Evolutionary conservation across 2,888 invertebrate species (phyloP), one percentile per base, ranked within the genome.

Genomic region (Escarpia spicata): DNA sequence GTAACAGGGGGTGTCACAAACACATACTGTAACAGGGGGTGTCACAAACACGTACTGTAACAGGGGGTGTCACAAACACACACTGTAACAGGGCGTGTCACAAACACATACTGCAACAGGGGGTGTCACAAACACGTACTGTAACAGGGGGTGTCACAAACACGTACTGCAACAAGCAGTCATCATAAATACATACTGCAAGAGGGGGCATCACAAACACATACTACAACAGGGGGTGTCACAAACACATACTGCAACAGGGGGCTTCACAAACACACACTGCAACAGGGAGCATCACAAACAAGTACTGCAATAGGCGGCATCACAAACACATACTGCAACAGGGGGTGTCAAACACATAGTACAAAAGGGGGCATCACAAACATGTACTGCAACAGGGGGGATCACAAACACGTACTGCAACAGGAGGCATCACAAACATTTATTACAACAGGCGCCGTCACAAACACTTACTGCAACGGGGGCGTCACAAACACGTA

Each of bases 81-180:
- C 1, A 37, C 37, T 37, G 37, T 37, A 37, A 37, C 0, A 52
- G 52, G 52, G 52, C 4, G 52, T 15, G 15, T 9, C 52, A 52
- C 52, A 52, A 15, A 12, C 52, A 12, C 8, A 6, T 9, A 52
- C 95, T 58, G 95, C 94, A 0, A 94, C 94, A 8, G 94, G 94
- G 45, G 95, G 95, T 8, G 97, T 96, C 90, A 97, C 97, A 95
- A 97, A 98, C 91, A 97, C 97, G 96, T 97, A 98, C 97, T 97
- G 96, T 12, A 96, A 96, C 93, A 93, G 93, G 92, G 94, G 92
- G 9, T 19, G 12, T 9, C 52, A 52, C 52, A 52, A 9, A 12
- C 52, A 37, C 37, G 37, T 37, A 37, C 37, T 37, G 37, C 15
- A 96, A 96, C 93, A 93, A 93, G 92, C 94, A 92, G 9, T 19